Evolutionary conservation across 2,113 vertebrate species (phyloP), one percentile per base, ranked within the genome.

Genomic region (Aythya baeri): DNA sequence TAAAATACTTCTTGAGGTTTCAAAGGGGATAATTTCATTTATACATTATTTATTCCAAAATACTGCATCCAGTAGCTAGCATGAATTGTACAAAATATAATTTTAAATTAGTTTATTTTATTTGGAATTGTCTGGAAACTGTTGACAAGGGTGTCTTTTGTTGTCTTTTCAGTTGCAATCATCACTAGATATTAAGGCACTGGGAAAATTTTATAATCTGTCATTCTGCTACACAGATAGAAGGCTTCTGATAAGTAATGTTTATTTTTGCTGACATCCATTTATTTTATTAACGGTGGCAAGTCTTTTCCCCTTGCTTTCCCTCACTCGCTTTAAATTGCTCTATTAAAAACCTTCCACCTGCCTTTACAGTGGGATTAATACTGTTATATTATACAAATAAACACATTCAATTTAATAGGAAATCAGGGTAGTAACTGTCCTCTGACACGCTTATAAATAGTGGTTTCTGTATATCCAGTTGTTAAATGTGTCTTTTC

Each of bases 261-360:
- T 55, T 22, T 93, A 80, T 80, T 89, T 94, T 36, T 8, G 4
- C 61, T 95, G 91, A 91, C 93, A 88, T 78, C 3, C 87, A 38
- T 94, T 88, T 83, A 67, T 93, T 76, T 93, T 90, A 81, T 93
- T 88, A 67, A 49, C 13, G 72, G 32, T 72, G 63, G 57, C 78
- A 93, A 76, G 61, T 17, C 65, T 91, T 86, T 91, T 91, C 52
- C 17, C 44, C 67, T 93, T 93, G 70, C 29, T 18, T 95, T 89
- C 67, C 59, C n/a, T 87, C 21, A 18, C 4, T 6, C 32, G 9
- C 32, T 87, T 77, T 29, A 88, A 88, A 83, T 67, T 86, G 31
- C 27, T 71, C 27, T 83, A 55, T 41, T 58, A 83, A 91, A 92
- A 85, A 66, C 22, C 21, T 94, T 92, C 38, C 0, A 1, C 89